Percentiles rank a stretch among this genome's conserved stretches.
Conservation (phyloP, 2,888 invertebrate genomes). For the Aricia artaxerxes region DNA sequence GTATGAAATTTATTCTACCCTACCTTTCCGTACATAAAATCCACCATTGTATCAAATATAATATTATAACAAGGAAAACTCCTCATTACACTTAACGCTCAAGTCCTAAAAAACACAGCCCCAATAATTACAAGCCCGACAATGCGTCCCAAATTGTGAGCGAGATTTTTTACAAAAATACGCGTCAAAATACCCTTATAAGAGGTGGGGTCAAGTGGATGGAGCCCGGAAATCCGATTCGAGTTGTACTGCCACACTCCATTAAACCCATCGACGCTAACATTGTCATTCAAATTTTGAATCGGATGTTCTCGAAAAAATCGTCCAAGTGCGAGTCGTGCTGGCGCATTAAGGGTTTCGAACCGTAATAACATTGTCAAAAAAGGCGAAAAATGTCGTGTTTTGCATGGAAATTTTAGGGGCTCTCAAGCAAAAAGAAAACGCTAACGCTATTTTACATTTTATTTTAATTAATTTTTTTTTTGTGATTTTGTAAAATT, state of each 20-base stretch:
- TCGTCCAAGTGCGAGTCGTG: background rate
- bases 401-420: too few species aligned
- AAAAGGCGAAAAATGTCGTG: too few species aligned
- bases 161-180: slow-evolving; percentile 3
- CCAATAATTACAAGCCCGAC: background rate
- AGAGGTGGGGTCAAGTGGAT: slow-evolving; percentile 25
- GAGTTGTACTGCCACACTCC: slow-evolving; percentile 18
- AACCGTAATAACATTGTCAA: too few species aligned
- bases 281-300: slow-evolving; percentile 26
- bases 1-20: too few species aligned
- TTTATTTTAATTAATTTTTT: too few species aligned
- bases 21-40: too few species aligned
- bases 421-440: too few species aligned
- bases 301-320: slow-evolving; percentile 24
- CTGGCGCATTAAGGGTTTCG: background rate
- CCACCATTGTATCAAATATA: too few species aligned
- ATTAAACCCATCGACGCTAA: slow-evolving; percentile 21
- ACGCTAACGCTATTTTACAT: too few species aligned
- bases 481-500: too few species aligned
- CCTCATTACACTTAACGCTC: background rate
- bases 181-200: slow-evolving; percentile 24
- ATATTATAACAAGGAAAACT: too few species aligned
- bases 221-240: slow-evolving; percentile 21
- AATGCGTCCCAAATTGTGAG: background rate
- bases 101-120: background rate